phyloP scores from a whole-genome alignment of 2,888 invertebrate species.

The Magallana nippona region DNA sequence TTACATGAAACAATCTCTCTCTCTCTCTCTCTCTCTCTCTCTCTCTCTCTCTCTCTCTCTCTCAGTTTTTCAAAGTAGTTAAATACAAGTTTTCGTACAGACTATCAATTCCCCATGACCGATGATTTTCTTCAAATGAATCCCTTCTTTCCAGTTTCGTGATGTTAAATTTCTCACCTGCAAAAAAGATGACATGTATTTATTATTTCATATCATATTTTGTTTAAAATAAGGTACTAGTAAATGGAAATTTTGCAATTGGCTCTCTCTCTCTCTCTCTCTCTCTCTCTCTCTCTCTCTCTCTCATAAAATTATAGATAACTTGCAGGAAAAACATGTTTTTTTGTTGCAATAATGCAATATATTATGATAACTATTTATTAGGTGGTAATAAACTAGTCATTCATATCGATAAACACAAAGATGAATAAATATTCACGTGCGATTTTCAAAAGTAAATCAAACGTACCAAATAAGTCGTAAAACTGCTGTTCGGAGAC shows the following conservation, averaged over 20 bases:
- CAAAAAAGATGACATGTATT: background rate
- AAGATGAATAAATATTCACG: too few relatives aligned
- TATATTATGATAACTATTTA: too few relatives aligned
- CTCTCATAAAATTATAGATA: too few relatives aligned
- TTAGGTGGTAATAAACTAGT: too few relatives aligned
- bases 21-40: constrained; percentile 35
- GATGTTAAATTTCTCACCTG: constrained; percentile 1
- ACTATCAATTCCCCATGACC: background rate
- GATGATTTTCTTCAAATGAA: background rate
- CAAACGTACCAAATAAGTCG: background rate
- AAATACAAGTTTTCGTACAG: constrained; percentile 5
- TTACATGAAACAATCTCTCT: background rate
- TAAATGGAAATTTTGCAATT: too few relatives aligned
- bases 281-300: too few relatives aligned
- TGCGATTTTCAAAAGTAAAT: background rate
- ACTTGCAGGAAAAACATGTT: too few relatives aligned
- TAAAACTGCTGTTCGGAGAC: background rate
- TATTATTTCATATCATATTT: too few relatives aligned
- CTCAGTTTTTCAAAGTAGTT: background rate
- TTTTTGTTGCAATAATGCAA: too few relatives aligned
- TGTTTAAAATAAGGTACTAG: too few relatives aligned
- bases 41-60: constrained; percentile 35
- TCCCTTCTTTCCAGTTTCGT: background rate
- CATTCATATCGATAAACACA: too few relatives aligned
- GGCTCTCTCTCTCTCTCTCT: too few relatives aligned